A percentile compares a stretch with the other conserved stretches of the same genome.
phyloP scores from a whole-genome alignment of 1,140 invertebrate species.

The Drosophila pandora region DNA sequence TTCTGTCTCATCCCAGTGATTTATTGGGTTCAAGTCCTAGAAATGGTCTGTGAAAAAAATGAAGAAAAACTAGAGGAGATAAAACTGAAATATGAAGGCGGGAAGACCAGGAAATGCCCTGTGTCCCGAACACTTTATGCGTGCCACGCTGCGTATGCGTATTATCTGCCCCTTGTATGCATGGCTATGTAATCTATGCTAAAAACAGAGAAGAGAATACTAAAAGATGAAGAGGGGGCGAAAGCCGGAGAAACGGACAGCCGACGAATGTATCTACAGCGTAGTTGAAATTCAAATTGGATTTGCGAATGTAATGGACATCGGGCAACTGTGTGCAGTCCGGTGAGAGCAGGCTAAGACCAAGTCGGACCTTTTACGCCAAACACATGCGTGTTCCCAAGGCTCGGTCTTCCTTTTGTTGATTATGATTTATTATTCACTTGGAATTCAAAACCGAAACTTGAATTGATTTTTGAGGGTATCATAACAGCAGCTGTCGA shows the following conservation, averaged over 20 bases:
- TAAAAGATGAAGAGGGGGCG: neutral
- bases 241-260: neutral
- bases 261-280: conserved; percentile 16
- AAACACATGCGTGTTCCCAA: conserved; percentile 18
- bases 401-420: conserved; percentile 9
- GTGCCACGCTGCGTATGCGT: conserved; percentile 48
- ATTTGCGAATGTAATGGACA: conserved; percentile 40
- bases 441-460: conserved; percentile 1
- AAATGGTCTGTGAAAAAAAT: conserved; percentile 6
- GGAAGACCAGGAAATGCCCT: neutral
- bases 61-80: conserved; percentile 4
- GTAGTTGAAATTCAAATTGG: conserved; percentile 63
- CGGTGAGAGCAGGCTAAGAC: conserved; percentile 12
- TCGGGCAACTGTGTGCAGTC: conserved; percentile 12
- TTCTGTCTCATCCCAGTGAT: conserved; percentile 38
- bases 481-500: neutral
- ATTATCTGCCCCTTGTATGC: conserved; percentile 18
- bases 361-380: conserved; percentile 8
- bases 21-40: conserved; percentile 56
- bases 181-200: conserved; percentile 53
- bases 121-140: conserved; percentile 30
- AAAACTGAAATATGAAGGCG: conserved; percentile 49
- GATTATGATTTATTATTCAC: conserved; percentile 40
- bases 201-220: conserved; percentile 14
- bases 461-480: conserved; percentile 9